These are phyloP conservation scores for Perdita meconis DNA, from an alignment of 2,888 invertebrate genomes.

Conservation along the genomic window DNA sequence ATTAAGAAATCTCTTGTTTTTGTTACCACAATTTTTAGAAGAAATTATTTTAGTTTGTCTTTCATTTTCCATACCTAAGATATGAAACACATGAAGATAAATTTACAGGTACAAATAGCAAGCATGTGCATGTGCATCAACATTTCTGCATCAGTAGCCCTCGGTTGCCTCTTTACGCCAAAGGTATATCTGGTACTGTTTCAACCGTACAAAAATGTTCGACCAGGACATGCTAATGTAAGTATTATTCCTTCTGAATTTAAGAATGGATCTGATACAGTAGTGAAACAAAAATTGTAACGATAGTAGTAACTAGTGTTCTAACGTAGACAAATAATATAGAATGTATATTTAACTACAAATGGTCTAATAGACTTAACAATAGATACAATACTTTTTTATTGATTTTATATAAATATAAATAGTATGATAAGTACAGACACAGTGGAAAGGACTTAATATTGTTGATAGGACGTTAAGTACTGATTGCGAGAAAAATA, in stretches of 20 bases:
- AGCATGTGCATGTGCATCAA: constrained; percentile 92
- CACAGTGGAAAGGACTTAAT: no score
- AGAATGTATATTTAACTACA: no score
- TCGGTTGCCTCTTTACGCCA: constrained; percentile 90
- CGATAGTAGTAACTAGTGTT: neutral
- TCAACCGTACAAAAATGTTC: constrained; percentile 92
- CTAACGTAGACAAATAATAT: neutral
- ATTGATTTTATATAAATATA: no score
- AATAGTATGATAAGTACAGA: no score
- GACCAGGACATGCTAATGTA: constrained; percentile 85
- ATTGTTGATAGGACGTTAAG: no score
- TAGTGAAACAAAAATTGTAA: neutral
- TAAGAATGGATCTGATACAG: no score
- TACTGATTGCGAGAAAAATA: no score
- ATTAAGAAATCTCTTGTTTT: no score
- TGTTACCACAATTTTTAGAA: no score
- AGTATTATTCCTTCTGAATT: constrained; percentile 61
- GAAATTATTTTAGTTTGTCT: neutral
- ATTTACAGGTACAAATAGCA: constrained; percentile 89
- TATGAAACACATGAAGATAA: constrained; percentile 7
- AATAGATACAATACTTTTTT: no score
- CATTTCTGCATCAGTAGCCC: constrained; percentile 90
- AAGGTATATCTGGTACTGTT: constrained; percentile 92
- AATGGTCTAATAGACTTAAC: no score
- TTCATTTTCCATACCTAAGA: constrained; percentile 2